Evolutionary conservation across 2,113 vertebrate species (phyloP).

Genomic region (Rhadina sibilatrix): DNA sequence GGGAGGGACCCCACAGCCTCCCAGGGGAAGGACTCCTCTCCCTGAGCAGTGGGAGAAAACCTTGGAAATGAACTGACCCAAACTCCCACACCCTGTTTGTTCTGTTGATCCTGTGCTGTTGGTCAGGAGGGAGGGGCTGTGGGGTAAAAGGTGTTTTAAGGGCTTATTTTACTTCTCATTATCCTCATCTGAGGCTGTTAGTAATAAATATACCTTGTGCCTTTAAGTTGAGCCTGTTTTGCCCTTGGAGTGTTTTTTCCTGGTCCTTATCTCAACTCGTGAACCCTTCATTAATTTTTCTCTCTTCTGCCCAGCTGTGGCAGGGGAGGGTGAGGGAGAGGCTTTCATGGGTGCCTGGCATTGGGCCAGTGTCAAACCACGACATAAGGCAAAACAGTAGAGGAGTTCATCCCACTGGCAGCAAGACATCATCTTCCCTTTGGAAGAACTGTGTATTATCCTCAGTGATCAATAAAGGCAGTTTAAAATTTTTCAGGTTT

Average conservation of each 20-base stretch:
- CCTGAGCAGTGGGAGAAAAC: neutral
- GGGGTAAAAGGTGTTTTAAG: neutral
- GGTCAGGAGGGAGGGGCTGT: rapidly evolving
- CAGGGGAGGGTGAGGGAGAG: neutral
- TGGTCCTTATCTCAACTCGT: neutral
- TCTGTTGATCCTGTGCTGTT: neutral
- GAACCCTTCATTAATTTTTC: neutral
- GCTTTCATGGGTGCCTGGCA: neutral
- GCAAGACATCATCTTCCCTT: neutral
- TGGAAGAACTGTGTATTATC: neutral
- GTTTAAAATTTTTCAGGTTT: neutral
- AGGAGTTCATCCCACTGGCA: neutral
- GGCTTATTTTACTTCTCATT: neutral
- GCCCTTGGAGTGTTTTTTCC: neutral
- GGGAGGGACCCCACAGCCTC: neutral
- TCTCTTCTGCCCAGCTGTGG: neutral
- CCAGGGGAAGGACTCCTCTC: neutral
- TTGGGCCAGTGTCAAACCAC: neutral
- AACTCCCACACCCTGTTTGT: neutral
- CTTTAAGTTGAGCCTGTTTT: neutral
- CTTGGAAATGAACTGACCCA: neutral
- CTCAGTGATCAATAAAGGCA: neutral
- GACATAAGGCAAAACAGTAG: neutral
- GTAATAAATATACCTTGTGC: neutral
- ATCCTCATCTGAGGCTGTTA: neutral